Percentiles rank a stretch among this genome's conserved stretches.
phyloP scores from a whole-genome alignment of 2,113 vertebrate species.

The Burhinus bistriatus region DNA sequence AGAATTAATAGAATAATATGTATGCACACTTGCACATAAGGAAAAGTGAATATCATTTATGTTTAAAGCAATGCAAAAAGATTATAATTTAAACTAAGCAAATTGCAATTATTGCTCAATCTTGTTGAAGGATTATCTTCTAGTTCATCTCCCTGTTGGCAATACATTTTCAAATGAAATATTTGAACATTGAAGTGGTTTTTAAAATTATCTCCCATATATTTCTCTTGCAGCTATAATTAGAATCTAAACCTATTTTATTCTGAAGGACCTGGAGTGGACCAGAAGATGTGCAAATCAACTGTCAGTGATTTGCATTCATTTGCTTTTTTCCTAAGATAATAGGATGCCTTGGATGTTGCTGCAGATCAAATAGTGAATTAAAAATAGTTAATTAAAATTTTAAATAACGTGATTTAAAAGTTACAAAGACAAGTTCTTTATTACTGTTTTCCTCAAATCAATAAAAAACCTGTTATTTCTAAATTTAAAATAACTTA shows the following conservation, averaged over 20 bases:
- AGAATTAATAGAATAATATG: slow-evolving; percentile 54
- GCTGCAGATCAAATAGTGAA: slow-evolving; percentile 48
- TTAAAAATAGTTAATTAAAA: slow-evolving; percentile 55
- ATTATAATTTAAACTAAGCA: slow-evolving; percentile 61
- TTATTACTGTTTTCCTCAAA: not conserved
- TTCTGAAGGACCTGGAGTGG: slow-evolving; percentile 61
- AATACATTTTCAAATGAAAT: slow-evolving; percentile 67
- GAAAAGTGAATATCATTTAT: slow-evolving; percentile 37
- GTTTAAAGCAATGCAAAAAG: slow-evolving; percentile 54
- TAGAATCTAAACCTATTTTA: slow-evolving; percentile 58
- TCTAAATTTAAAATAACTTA: not conserved
- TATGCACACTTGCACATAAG: slow-evolving; percentile 10
- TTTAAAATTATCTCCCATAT: slow-evolving; percentile 50
- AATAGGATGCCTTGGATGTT: slow-evolving; percentile 43
- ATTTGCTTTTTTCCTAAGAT: slow-evolving; percentile 21
- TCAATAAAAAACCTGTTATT: not conserved
- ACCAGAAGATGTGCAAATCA: slow-evolving; percentile 44
- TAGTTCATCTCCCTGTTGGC: slow-evolving; percentile 61
- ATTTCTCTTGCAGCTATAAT: slow-evolving; percentile 57
- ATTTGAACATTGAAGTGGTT: slow-evolving; percentile 58
- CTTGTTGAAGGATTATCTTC: slow-evolving; percentile 62
- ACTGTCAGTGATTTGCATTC: slow-evolving; percentile 49
- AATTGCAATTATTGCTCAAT: slow-evolving; percentile 65
- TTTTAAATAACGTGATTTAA: slow-evolving; percentile 25
- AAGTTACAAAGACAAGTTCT: not conserved